Base-by-base conservation (phyloP, 2,797 vertebrate species). In the Periparus ater region DNA sequence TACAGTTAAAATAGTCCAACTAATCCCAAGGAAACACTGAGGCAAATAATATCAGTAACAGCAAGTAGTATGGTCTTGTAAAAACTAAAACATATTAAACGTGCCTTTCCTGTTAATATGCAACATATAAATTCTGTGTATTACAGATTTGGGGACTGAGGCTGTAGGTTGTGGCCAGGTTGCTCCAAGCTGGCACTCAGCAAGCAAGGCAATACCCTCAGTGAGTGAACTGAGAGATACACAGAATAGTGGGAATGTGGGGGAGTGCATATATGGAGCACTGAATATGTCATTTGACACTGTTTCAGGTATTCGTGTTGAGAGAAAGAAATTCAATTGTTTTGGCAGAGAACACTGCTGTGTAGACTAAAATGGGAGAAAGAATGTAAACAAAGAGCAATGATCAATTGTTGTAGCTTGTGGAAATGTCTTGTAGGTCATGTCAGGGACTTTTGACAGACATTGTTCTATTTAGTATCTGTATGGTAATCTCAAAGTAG, bases 311-410 rank as follows among this genome's bases (percentile, higher is more conserved):
- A 91, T 78, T 89, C 10, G 3, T 40, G 34, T 29, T 50, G 74
- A 66, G 65, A 77, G 89, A 92, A 89, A 74, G 48, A 50, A 42
- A 67, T 94, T 89, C 55, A 91, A 29, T 91, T 95, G 91, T 91
- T 96, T 93, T 97, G 96, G 67, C 16, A 25, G 54, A 34, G 57
- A 93, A 42, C n/a, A 21, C 50, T 77, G 71, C 71, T 79, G 77
- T 89, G 89, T 89, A 93, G 90, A 90, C 93, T 94, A 74, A 94
- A 92, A 90, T 67, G 60, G 38, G 88, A 85, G 80, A 71, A 94
- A 89, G 67, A 94, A 91, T 68, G 91, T 87, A 96, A 97, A 80
- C 87, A 96, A 77, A 89, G 77, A 72, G 77, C 62, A 94, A 53
- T 1, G 58, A 96, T 95, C 88, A 71, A 70, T 93, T 87, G 76